Percentiles rank a stretch among this genome's conserved stretches.
Evolutionary conservation across 2,888 invertebrate species (phyloP).

Genomic region (Cephus rjabovi): DNA sequence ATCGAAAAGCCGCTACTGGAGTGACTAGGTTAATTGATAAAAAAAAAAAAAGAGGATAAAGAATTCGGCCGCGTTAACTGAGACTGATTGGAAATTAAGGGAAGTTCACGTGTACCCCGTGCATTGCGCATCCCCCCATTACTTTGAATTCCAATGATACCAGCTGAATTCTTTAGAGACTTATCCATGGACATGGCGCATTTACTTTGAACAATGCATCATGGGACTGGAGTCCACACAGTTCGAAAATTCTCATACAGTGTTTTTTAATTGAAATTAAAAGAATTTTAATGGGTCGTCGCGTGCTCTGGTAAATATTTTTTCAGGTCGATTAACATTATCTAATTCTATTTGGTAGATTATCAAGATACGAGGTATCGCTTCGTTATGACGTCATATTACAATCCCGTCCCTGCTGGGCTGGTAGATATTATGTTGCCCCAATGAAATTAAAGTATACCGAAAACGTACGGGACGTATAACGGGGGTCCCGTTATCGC

Average conservation of each 20-base stretch:
- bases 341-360: not conserved
- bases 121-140: not conserved
- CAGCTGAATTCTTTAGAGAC: not conserved
- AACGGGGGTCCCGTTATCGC: not conserved
- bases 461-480: not conserved
- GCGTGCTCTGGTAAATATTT: not conserved
- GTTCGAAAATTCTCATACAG: not conserved
- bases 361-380: not conserved
- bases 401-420: not conserved
- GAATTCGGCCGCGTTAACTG: conserved; percentile 4
- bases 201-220: not conserved
- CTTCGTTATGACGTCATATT: not conserved
- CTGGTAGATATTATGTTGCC: not conserved
- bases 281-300: not conserved
- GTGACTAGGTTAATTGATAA: conserved; percentile 1
- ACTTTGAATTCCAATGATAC: not conserved
- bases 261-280: not conserved
- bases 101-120: not conserved
- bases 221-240: not conserved
- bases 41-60: not conserved
- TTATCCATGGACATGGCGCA: not conserved
- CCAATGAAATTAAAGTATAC: not conserved
- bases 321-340: not conserved
- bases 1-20: conserved; percentile 5
- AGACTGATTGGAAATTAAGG: conserved; percentile 11